A percentile compares a stretch with the other conserved stretches of the same genome.
phyloP scores from a whole-genome alignment of 2,113 vertebrate species.

The Apodemus speciosus region DNA sequence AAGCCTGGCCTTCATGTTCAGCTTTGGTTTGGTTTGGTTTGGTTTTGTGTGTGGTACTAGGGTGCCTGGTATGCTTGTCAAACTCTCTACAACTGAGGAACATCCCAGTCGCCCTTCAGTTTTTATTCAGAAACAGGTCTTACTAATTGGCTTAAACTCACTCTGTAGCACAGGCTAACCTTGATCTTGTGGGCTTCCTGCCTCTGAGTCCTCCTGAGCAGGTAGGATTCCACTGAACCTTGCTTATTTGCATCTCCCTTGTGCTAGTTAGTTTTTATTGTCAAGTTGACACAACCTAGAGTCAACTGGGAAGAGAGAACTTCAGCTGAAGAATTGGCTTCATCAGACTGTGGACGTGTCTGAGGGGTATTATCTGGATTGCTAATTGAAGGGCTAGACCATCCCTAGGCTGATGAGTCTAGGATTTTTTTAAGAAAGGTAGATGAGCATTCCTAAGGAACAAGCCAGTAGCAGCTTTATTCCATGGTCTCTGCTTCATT shows the following conservation, averaged over 20 bases:
- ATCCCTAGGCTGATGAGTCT: background rate
- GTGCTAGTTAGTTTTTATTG: background rate
- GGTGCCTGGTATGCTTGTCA: background rate
- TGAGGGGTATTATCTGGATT: background rate
- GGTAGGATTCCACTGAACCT: background rate
- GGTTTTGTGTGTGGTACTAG: background rate
- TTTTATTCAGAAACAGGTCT: background rate
- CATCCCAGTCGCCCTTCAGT: background rate
- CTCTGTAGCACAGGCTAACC: background rate
- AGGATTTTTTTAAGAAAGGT: background rate
- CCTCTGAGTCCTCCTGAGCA: too few species aligned
- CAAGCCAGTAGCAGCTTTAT: background rate
- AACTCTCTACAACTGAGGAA: background rate
- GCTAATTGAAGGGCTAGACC: background rate
- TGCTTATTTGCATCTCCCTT: background rate
- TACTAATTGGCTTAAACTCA: background rate
- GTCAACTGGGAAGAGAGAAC: background rate
- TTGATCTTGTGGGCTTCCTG: background rate
- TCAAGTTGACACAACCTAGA: background rate
- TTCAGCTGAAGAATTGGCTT: background rate
- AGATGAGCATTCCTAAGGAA: background rate
- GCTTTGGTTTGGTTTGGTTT: background rate
- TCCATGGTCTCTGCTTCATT: background rate
- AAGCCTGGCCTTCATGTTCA: background rate
- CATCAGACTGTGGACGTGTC: too few species aligned